These are phyloP conservation scores for Heliconius eleuchia DNA, from an alignment of 1,140 invertebrate genomes.

Conservation along the genomic window DNA sequence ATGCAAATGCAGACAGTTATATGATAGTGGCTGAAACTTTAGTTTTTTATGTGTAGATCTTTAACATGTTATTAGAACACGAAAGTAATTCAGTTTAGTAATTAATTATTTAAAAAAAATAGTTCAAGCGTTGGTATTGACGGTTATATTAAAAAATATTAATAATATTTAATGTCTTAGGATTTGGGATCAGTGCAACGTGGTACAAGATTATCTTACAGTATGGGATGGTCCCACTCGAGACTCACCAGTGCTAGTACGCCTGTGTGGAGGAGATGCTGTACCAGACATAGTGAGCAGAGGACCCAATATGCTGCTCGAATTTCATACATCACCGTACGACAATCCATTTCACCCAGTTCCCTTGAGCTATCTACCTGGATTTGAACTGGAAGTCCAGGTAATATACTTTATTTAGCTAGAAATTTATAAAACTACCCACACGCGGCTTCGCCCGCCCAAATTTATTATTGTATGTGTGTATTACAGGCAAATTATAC, in stretches of 20 bases:
- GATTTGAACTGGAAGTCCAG: conserved; percentile 91
- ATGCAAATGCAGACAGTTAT: no score
- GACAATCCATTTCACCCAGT: conserved; percentile 91
- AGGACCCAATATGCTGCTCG: conserved; percentile 88
- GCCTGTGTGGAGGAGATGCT: conserved; percentile 91
- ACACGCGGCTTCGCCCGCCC: no score
- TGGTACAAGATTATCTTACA: conserved; percentile 90
- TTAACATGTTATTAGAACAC: no score
- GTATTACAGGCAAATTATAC: no score
- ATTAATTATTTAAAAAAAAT: no score
- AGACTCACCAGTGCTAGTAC: conserved; percentile 87
- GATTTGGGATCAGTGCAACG: conserved; percentile 91
- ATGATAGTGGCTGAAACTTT: no score
- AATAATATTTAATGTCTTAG: conserved; percentile 63
- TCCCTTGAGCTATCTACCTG: conserved; percentile 88
- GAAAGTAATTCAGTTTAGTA: no score
- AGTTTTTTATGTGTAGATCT: no score
- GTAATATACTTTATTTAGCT: conserved; percentile 64
- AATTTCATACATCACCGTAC: conserved; percentile 91
- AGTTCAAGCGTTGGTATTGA: no score
- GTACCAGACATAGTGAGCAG: conserved; percentile 91
- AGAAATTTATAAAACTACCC: not conserved
- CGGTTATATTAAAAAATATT: not conserved
- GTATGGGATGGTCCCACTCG: conserved; percentile 90
- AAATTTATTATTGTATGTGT: no score